These are phyloP conservation scores for Paramormyrops hopkinsi DNA, from an alignment of 2,797 vertebrate species.

Conservation along the genomic window DNA sequence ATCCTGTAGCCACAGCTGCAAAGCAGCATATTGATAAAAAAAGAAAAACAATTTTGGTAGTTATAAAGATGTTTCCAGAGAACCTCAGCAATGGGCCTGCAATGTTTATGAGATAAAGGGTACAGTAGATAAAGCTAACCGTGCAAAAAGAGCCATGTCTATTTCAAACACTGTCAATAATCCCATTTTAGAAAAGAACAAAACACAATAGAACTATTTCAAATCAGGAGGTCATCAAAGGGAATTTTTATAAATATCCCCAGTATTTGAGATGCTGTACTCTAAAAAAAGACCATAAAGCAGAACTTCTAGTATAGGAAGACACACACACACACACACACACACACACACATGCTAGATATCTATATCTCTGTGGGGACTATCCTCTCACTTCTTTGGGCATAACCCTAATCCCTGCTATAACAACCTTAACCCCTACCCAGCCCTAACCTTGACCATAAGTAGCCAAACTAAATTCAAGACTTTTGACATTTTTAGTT, in stretches of 20 bases:
- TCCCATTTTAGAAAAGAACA: not conserved
- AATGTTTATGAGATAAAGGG: not conserved
- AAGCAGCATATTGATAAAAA: constrained; percentile 5
- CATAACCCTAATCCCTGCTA: not conserved
- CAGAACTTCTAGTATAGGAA: not conserved
- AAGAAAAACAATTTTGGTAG: constrained; percentile 7
- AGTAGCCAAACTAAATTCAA: not conserved
- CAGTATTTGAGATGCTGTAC: not conserved
- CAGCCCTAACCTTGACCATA: not conserved
- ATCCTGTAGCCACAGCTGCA: not conserved
- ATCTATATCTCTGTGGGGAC: not conserved
- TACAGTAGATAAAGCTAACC: too few relatives aligned
- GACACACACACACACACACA: not conserved
- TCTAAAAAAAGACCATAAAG: not conserved
- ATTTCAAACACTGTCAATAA: not conserved
- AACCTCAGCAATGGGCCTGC: not conserved
- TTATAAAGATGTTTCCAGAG: not conserved
- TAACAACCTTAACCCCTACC: not conserved
- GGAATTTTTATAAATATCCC: not conserved
- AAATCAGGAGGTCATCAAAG: not conserved
- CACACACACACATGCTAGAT: not conserved
- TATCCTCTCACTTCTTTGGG: not conserved
- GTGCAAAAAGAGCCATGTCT: not conserved
- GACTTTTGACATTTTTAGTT: not conserved
- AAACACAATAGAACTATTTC: not conserved